A percentile compares a stretch with the other conserved stretches of the same genome.
Conservation (phyloP, 2,113 vertebrate genomes). For the Neodon shergylaensis region DNA sequence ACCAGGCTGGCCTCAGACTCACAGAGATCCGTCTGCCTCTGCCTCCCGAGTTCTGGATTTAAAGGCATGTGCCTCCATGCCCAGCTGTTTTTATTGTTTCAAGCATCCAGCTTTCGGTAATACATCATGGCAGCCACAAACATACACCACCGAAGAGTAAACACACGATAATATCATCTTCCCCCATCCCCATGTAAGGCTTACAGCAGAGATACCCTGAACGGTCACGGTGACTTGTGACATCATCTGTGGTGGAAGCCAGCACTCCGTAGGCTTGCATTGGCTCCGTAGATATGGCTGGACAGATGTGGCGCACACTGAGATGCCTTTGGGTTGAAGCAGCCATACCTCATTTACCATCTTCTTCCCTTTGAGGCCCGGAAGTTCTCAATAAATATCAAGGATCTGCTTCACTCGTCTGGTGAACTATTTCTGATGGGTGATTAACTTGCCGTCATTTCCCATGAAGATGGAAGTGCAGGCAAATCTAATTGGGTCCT, state of each 20-base stretch:
- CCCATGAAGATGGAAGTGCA: neutral
- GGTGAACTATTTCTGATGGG: neutral
- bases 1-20: neutral
- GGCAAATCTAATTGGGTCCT: neutral
- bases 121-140: neutral
- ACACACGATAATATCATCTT: neutral
- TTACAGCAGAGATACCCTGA: neutral
- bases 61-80: neutral
- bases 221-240: neutral
- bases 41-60: neutral
- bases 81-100: neutral
- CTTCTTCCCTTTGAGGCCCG: neutral
- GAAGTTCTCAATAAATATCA: neutral
- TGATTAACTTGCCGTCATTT: neutral
- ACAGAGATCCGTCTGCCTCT: neutral
- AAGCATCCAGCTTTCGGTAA: neutral
- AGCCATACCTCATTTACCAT: fast-evolving
- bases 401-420: neutral
- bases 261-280: neutral
- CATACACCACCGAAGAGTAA: neutral
- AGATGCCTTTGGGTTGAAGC: too few species aligned
- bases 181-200: neutral
- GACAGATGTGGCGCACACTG: neutral
- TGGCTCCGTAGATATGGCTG: neutral
- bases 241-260: neutral